Evolutionary conservation across 2,113 vertebrate genomes (phyloP), one percentile per base, ranked within the genome.

Genomic region (Rhea pennata): DNA sequence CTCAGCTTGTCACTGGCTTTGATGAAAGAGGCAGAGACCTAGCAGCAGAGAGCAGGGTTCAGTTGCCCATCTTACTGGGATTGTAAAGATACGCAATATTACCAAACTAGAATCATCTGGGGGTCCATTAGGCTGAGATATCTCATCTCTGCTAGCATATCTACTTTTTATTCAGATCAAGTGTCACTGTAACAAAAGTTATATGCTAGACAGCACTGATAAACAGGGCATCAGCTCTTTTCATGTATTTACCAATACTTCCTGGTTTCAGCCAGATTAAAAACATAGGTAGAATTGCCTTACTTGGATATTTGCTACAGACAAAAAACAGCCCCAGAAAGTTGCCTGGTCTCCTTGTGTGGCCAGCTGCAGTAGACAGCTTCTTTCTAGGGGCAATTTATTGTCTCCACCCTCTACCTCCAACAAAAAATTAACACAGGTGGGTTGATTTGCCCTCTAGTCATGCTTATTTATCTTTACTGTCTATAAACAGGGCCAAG

Each of bases 81-180:
- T 85, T 73, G 84, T 40, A 62, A 26, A 85, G 82, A 85, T 87
- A 83, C 12, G n/a, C n/a, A 67, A 12, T 87, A 46, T 17, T 50
- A n/a, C n/a, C 75, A 88, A 66, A 77, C 84, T 83, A 31, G 80
- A 91, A 77, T 94, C 70, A 94, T 56, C 87, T 81, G 84, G 88
- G 88, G 79, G 86, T 75, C 27, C 54, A 67, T 94, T 94, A 95
- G 61, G 40, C 58, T 86, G 72, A 53, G 80, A 96, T 90, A 78
- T 65, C 33, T 89, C 3, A 1, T 72, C 78, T 84, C 64, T 88
- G 54, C 77, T 86, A 73, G 39, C 54, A 87, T 81, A 96, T 83
- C 80, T 91, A 72, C n/a, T 79, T 87, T 90, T 91, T 59, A 92
- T 90, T 94, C 27, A 40, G 42, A 40, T 20, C 5, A 2, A 87